These are phyloP conservation scores for Anisognathus igniventris DNA, from an alignment of 2,797 vertebrate genomes.

Conservation along the genomic window DNA sequence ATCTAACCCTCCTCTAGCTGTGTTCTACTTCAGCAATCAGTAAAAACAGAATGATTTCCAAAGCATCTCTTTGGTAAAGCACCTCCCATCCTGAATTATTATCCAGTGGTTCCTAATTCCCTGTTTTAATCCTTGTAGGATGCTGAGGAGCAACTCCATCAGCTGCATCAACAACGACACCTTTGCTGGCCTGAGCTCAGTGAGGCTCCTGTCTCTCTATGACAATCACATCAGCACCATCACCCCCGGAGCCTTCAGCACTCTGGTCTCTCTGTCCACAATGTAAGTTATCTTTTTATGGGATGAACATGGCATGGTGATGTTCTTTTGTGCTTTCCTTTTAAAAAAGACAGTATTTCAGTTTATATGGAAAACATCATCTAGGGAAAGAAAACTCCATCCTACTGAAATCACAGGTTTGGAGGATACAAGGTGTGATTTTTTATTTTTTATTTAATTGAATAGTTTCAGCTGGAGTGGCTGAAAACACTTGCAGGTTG, in stretches of 20 bases:
- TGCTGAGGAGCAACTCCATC: constrained; percentile 80
- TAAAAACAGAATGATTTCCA: background rate
- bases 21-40: background rate
- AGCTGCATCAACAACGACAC: constrained; percentile 81
- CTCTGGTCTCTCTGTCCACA: constrained; percentile 79
- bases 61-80: background rate
- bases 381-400: background rate
- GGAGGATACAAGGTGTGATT: background rate
- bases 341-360: fast-evolving
- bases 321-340: background rate
- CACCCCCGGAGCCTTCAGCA: constrained; percentile 82
- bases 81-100: background rate
- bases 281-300: constrained; percentile 71
- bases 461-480: background rate
- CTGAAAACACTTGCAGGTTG: background rate
- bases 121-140: constrained; percentile 66
- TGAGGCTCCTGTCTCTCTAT: constrained; percentile 81
- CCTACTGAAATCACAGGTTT: background rate
- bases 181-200: constrained; percentile 79
- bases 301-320: background rate
- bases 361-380: background rate
- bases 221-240: constrained; percentile 82
- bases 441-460: too few species aligned
- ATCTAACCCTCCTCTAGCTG: background rate
- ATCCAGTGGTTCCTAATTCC: background rate